Base-by-base conservation (phyloP, 2,113 vertebrate genomes). In the Piprites chloris region DNA sequence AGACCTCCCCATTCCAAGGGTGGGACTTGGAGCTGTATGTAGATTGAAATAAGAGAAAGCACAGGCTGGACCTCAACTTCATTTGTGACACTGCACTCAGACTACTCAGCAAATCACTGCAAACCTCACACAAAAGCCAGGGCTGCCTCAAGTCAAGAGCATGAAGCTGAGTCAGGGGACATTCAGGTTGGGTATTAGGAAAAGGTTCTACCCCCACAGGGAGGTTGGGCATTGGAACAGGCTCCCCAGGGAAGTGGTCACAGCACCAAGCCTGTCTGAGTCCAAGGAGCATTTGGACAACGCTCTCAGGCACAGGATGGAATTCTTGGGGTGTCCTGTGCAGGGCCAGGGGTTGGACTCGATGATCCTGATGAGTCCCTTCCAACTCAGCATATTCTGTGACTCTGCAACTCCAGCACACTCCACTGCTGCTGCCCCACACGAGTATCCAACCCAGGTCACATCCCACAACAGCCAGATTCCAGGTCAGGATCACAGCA, bases 361-460 rank as follows among this genome's bases (percentile, higher is more conserved):
- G 5, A 27, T 49, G 66, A 50, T 69, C 55, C 41, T 27, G 1
- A 23, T 19, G 55, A 14, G 35, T 23, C 35, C 41, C 63, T 84
- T 84, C 47, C 63, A 90, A 49, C 55, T 76, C 63, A 69, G 47
- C 63, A 55, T 23, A 69, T 69, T 63, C 72, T 37, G 19, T 42
- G 35, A 76, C 41, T 69, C 41, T 20, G 9, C 23, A 62, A 68
- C 56, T 21, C 47, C 74, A 73, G 56, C 32, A 11, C 3, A 1
- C 28, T 58, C 52, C 52, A 9, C 41, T 63, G 65, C 56, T 27
- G 5, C 55, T 42, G 7, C 35, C 58, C 63, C 62, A 32, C 12
- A 2, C 1, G 0, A 65, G 47, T 3, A 19, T 32, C 52, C 46
- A 71, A 3, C 47, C 46, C n/a, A 5, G 35, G 39, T 35, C 13